Conservation (phyloP, 1,140 invertebrate species). For the Lucilia cuprina region DNA sequence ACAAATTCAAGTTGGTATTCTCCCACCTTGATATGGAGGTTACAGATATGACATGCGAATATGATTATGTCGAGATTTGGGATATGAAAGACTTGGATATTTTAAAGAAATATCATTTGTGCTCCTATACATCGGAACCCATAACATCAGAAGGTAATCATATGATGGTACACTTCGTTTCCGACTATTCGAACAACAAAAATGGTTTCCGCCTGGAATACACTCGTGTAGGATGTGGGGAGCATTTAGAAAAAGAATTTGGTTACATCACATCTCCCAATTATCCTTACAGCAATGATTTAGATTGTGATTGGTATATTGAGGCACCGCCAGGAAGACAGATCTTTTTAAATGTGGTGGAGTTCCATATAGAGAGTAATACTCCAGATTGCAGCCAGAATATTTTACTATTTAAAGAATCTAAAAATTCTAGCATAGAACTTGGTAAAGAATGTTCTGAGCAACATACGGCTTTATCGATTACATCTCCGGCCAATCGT, state of each 20-base stretch:
- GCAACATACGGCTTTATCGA: slow-evolving; percentile 44
- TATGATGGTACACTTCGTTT: slow-evolving; percentile 64
- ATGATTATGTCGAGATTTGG: slow-evolving; percentile 66
- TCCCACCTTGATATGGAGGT: slow-evolving; percentile 75
- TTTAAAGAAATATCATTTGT: slow-evolving; percentile 62
- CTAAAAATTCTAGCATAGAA: background rate
- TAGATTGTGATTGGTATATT: slow-evolving; percentile 79
- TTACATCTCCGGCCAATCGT: slow-evolving; percentile 75
- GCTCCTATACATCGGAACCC: slow-evolving; percentile 50
- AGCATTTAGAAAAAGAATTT: background rate
- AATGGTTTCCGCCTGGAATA: slow-evolving; percentile 66
- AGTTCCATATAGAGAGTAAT: slow-evolving; percentile 69
- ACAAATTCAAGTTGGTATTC: slow-evolving; percentile 77
- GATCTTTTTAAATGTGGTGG: slow-evolving; percentile 62
- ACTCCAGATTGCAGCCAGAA: slow-evolving; percentile 40
- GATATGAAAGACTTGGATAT: slow-evolving; percentile 56
- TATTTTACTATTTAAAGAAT: slow-evolving; percentile 1
- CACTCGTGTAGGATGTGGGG: slow-evolving; percentile 62
- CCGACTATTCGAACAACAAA: slow-evolving; percentile 60
- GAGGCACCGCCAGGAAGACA: slow-evolving; percentile 70
- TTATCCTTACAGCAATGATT: slow-evolving; percentile 69
- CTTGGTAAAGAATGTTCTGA: slow-evolving; percentile 42
- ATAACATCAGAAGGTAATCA: slow-evolving; percentile 50
- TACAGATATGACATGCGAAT: slow-evolving; percentile 60
- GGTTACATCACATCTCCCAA: slow-evolving; percentile 51